Evolutionary conservation across 2,888 invertebrate species (phyloP), one percentile per base, ranked within the genome.

Genomic region (Scaptomyza tumidula): DNA sequence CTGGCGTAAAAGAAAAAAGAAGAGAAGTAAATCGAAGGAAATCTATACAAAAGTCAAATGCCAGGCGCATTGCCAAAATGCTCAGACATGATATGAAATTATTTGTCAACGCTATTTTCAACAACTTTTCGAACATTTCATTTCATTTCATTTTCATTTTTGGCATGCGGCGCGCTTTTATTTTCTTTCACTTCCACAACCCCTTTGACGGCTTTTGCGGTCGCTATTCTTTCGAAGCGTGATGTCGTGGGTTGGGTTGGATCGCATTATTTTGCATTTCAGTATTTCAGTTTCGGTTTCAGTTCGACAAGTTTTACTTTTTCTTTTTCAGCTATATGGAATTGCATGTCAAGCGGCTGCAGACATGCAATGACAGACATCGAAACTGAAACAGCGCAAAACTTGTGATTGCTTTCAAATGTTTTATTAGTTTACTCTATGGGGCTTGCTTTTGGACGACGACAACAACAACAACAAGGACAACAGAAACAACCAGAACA

Each of bases 41-140:
- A 74, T 74, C 70, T 62, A 70, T 65, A 70, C 52, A 69, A 16
- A 41, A 58, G 61, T 57, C 57, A 74, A 74, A 64, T 61, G 56
- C 60, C 60, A 69, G 68, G 52, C 73, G 63, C 69, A 69, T 52
- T 73, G 66, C 62, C 75, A 56, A 64, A 82, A 63, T 56, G 61
- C 75, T 53, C 64, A 78, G 78, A 82, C 80, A 85, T 86, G 80
- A 85, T 82, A 87, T 86, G 83, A 86, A 86, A 87, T 86, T 86
- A 86, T 87, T 85, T 86, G 85, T 86, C 85, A 87, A 87, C 85
- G 85, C 78, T 78, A 78, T 84, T 85, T 82, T 86, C 87, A 81
- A 75, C 85, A 85, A 85, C 82, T 85, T 85, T 86, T 75, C 62
- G 55, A 86, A 78, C 86, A 86, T 86, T 85, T 85, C 81, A 81